Conservation (phyloP, 1,140 invertebrate species). For the Drosophila bocqueti region DNA sequence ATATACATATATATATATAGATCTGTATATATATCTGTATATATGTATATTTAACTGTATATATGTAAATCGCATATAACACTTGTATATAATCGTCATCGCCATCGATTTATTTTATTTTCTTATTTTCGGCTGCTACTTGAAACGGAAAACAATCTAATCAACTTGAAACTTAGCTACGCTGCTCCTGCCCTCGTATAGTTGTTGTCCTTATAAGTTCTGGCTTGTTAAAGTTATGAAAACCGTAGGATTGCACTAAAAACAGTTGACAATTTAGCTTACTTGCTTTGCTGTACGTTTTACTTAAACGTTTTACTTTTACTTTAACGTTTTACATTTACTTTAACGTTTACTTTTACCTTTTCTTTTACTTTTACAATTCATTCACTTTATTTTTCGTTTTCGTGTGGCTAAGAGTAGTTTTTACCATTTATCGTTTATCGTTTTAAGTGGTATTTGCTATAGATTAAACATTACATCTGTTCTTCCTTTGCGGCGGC, state of each 20-base stretch:
- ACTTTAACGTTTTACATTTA: conserved; percentile 6
- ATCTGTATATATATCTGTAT: conserved; percentile 34
- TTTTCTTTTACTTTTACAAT: conserved; percentile 10
- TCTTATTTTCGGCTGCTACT: conserved; percentile 14
- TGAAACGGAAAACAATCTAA: conserved; percentile 65
- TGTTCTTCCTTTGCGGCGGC: background rate
- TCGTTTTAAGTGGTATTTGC: conserved; percentile 21
- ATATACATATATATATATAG: conserved; percentile 9
- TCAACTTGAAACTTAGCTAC: conserved; percentile 54
- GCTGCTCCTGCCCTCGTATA: conserved; percentile 12
- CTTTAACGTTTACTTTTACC: conserved; percentile 6
- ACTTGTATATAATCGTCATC: conserved; percentile 49
- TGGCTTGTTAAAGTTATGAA: conserved; percentile 78
- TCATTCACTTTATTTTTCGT: conserved; percentile 6
- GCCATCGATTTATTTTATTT: background rate
- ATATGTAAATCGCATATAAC: conserved; percentile 65
- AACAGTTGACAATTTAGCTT: conserved; percentile 69
- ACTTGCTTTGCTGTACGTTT: conserved; percentile 6
- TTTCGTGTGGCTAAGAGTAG: conserved; percentile 37
- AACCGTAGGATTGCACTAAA: conserved; percentile 83
- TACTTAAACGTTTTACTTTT: conserved; percentile 8
- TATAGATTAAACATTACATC: conserved; percentile 47
- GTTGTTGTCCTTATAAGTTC: conserved; percentile 26
- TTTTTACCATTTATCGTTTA: conserved; percentile 30
- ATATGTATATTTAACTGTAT: conserved; percentile 42